Evolutionary conservation across 2,113 vertebrate genomes (phyloP).

Genomic region (Cyanoliseus patagonus): DNA sequence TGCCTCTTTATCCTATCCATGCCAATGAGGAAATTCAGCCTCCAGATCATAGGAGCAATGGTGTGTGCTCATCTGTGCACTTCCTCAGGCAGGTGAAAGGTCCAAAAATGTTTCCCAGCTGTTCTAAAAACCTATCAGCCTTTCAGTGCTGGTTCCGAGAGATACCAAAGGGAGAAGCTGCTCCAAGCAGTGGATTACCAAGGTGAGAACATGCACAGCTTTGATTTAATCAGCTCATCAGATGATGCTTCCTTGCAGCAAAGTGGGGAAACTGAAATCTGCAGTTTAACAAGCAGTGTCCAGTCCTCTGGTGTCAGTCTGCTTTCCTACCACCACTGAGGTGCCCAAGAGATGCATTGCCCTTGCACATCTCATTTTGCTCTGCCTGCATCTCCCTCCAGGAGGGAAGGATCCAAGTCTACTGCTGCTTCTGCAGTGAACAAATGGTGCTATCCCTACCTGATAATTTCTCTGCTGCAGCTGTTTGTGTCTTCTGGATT

Average conservation of each 20-base stretch:
- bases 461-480: background rate
- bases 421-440: background rate
- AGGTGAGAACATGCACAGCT: conserved; percentile 10
- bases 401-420: background rate
- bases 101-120: conserved; percentile 20
- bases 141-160: background rate
- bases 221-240: conserved; percentile 9
- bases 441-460: background rate
- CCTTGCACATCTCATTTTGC: background rate
- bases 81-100: background rate
- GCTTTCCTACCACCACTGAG: background rate
- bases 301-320: background rate
- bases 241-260: background rate
- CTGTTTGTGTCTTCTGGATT: background rate
- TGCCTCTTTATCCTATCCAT: background rate
- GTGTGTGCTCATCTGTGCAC: background rate
- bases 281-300: background rate
- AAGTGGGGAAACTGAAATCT: conserved; percentile 10
- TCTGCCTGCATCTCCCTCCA: conserved; percentile 6
- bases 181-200: conserved; percentile 1
- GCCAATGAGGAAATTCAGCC: background rate
- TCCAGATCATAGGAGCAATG: background rate
- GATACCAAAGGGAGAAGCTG: conserved; percentile 11
- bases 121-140: background rate
- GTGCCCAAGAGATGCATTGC: background rate